These are phyloP conservation scores for Heloderma charlesbogerti DNA, from an alignment of 2,113 vertebrate species.

Conservation along the genomic window DNA sequence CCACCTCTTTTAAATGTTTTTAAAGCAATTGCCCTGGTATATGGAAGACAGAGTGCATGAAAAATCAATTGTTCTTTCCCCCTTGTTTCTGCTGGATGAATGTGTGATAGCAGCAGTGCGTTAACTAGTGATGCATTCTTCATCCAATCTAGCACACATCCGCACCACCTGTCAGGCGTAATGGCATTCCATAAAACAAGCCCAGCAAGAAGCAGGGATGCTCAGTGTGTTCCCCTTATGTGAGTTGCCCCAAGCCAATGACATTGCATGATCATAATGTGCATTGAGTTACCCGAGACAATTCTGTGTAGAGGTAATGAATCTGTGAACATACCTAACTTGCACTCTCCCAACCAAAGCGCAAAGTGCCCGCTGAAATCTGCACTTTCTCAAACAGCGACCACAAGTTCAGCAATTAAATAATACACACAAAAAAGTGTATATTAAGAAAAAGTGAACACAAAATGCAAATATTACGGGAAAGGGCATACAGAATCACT, in stretches of 20 bases:
- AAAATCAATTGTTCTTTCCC: neutral
- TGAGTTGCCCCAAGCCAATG: neutral
- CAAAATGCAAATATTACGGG: no score
- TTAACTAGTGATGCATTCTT: neutral
- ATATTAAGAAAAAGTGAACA: no score
- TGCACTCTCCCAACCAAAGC: no score
- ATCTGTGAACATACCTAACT: no score
- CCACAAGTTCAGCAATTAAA: no score
- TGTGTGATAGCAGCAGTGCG: conserved; percentile 22
- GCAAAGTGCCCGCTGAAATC: no score
- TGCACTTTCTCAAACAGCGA: no score
- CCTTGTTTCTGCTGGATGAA: conserved; percentile 12
- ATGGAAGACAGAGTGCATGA: conserved; percentile 7
- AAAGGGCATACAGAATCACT: no score
- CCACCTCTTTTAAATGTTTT: conserved; percentile 29
- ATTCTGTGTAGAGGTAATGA: conserved; percentile 4
- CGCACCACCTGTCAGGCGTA: neutral
- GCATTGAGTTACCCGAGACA: conserved; percentile 40
- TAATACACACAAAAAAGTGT: no score
- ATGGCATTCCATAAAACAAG: neutral
- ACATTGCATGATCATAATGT: neutral
- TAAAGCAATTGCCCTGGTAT: neutral
- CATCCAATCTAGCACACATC: rapidly evolving
- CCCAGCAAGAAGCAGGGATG: neutral
- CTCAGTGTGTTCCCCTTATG: neutral